Percentiles rank a stretch among this genome's conserved stretches.
Conservation (phyloP, 2,888 invertebrate genomes). For the Macropis europaea region DNA sequence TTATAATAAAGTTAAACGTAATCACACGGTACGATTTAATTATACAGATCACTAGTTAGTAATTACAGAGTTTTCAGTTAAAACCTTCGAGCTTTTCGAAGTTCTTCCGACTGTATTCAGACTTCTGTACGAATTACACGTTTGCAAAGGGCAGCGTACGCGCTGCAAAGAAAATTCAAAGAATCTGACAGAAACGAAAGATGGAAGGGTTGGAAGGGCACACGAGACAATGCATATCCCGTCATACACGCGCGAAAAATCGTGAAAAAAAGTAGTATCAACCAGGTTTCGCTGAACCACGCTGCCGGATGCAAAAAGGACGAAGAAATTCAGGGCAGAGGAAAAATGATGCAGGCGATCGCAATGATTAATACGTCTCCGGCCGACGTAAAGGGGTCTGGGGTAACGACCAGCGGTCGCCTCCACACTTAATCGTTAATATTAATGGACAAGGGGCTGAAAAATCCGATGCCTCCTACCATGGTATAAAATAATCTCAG, state of each 20-base stretch:
- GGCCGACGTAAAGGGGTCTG: not conserved
- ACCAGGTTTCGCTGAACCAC: not conserved
- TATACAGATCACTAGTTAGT: too few relatives aligned
- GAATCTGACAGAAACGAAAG: too few relatives aligned
- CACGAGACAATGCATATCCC: too few relatives aligned
- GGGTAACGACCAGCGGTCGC: slow-evolving; percentile 12
- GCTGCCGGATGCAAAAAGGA: slow-evolving; percentile 15
- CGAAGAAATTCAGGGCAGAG: slow-evolving; percentile 1
- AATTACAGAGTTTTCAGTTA: too few relatives aligned
- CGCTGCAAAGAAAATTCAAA: too few relatives aligned
- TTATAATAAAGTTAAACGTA: too few relatives aligned
- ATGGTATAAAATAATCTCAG: not conserved
- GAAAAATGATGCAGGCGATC: slow-evolving; percentile 24
- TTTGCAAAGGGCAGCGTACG: too few relatives aligned
- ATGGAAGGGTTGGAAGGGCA: too few relatives aligned
- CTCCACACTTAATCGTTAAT: slow-evolving; percentile 32
- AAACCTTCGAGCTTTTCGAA: too few relatives aligned
- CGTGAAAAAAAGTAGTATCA: not conserved
- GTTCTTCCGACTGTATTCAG: too few relatives aligned
- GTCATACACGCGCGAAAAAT: not conserved
- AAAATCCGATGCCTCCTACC: not conserved
- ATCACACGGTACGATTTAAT: too few relatives aligned
- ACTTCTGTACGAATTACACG: too few relatives aligned
- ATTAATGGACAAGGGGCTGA: slow-evolving; percentile 30
- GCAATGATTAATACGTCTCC: slow-evolving; percentile 33